Evolutionary conservation across 2,888 invertebrate species (phyloP).

Genomic region (Gandaritis pyraliata): DNA sequence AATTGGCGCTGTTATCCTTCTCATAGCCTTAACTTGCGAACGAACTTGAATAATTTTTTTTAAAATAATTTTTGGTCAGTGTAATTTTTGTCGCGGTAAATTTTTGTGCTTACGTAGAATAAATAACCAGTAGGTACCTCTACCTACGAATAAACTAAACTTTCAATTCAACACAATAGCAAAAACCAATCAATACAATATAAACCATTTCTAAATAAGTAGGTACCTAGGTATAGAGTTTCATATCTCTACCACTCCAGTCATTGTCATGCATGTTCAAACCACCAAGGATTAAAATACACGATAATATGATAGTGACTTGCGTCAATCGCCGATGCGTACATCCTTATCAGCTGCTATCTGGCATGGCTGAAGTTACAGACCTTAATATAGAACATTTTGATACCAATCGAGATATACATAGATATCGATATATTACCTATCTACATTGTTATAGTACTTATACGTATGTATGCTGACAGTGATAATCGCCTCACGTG

Average conservation of each 20-base stretch:
- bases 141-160: too few species aligned
- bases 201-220: not conserved
- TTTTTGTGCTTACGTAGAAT: too few species aligned
- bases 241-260: conserved; percentile 10
- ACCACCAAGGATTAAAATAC: conserved; percentile 27
- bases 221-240: not conserved
- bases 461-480: not conserved
- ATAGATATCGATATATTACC: conserved; percentile 10
- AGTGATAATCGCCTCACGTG: conserved; percentile 8
- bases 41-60: too few species aligned
- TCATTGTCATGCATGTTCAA: conserved; percentile 28
- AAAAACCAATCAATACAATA: not conserved
- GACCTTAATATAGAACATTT: conserved; percentile 41
- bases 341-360: conserved; percentile 30
- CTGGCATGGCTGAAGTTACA: conserved; percentile 39
- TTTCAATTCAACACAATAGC: not conserved
- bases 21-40: too few species aligned
- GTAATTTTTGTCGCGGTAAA: too few species aligned
- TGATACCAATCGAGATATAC: conserved; percentile 25
- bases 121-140: too few species aligned
- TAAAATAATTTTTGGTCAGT: too few species aligned
- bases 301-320: conserved; percentile 42
- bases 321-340: conserved; percentile 42
- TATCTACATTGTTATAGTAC: not conserved
- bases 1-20: too few species aligned